Percentiles rank a stretch among this genome's conserved stretches.
phyloP scores from a whole-genome alignment of 2,797 vertebrate species.

The Podargus strigoides region DNA sequence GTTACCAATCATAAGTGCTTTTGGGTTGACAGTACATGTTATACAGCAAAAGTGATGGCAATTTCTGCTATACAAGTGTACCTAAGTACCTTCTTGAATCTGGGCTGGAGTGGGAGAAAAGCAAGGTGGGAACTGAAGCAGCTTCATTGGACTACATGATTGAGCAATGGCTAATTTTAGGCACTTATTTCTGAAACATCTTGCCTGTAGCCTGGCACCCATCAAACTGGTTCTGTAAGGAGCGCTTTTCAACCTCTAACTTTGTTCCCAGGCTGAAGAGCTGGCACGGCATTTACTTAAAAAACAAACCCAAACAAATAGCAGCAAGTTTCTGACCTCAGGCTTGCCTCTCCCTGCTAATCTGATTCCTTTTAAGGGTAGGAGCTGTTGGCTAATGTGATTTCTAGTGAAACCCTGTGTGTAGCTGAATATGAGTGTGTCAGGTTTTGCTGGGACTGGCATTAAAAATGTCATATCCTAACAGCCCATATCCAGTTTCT shows the following conservation, averaged over 20 bases:
- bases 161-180: constrained; percentile 16
- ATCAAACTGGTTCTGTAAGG: constrained; percentile 26
- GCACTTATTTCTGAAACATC: neutral
- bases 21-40: neutral
- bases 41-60: neutral
- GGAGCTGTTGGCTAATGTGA: constrained; percentile 26
- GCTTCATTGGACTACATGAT: neutral
- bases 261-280: constrained; percentile 38
- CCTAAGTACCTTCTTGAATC: neutral
- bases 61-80: neutral
- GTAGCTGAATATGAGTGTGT: neutral
- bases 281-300: constrained; percentile 4
- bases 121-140: neutral
- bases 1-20: neutral
- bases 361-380: constrained; percentile 72
- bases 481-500: neutral
- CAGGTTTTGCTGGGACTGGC: neutral
- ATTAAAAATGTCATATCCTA: neutral
- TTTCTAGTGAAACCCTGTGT: neutral
- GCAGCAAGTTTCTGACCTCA: constrained; percentile 47
- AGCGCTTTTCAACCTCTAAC: constrained; percentile 32
- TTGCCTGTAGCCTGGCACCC: constrained; percentile 6
- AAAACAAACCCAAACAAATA: constrained; percentile 50
- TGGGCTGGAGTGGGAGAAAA: neutral
- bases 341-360: constrained; percentile 47